A percentile compares a stretch with the other conserved stretches of the same genome.
Conservation (phyloP, 1,140 invertebrate species). For the Ceratitis capitata region DNA sequence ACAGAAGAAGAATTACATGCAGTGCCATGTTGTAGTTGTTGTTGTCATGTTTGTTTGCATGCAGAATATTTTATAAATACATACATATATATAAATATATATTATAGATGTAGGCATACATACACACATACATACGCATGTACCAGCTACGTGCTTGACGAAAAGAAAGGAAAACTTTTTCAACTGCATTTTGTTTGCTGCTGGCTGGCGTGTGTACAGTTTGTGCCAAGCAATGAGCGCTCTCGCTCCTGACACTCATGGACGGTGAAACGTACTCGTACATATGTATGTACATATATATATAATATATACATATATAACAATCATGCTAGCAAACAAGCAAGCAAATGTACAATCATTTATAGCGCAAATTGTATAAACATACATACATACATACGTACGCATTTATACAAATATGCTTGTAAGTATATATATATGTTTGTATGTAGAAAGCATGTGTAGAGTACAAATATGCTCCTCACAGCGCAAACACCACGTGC, state of each 20-base stretch:
- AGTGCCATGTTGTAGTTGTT: background rate
- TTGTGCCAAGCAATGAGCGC: constrained; percentile 61
- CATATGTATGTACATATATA: background rate
- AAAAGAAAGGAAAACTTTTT: constrained; percentile 30
- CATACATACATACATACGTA: background rate
- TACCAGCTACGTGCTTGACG: background rate
- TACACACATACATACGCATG: no score
- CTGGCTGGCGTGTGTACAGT: constrained; percentile 54
- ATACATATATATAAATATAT: background rate
- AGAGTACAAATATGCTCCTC: background rate
- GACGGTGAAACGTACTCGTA: background rate
- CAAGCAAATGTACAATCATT: background rate
- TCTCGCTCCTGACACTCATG: constrained; percentile 56
- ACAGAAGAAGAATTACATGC: background rate
- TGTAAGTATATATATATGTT: background rate
- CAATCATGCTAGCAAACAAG: background rate
- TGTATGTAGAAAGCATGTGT: background rate
- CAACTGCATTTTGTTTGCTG: background rate
- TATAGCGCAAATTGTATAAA: background rate
- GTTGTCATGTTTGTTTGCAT: background rate
- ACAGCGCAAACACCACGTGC: background rate
- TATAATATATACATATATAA: constrained; percentile 15
- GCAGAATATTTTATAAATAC: background rate
- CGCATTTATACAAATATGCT: background rate
- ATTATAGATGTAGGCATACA: no score